These are phyloP conservation scores for Hippocampus guttulatus DNA, from an alignment of 2,113 vertebrate species.

Conservation along the genomic window DNA sequence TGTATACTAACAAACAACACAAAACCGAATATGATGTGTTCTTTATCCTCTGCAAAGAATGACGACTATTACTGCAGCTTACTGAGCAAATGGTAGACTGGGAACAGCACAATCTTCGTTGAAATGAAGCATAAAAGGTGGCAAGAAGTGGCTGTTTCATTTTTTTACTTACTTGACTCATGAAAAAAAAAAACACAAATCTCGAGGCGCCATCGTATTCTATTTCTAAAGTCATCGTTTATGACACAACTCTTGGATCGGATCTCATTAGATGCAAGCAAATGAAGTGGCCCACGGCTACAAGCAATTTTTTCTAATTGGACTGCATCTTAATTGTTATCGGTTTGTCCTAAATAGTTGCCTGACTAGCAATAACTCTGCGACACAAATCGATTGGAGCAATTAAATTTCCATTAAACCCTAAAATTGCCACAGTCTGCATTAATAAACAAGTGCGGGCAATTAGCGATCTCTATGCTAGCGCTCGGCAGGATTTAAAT, in stretches of 20 bases:
- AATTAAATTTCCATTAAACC: not conserved
- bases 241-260: not conserved
- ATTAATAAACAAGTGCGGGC: not conserved
- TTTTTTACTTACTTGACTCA: too few relatives aligned
- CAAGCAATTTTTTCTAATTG: not conserved
- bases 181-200: too few relatives aligned
- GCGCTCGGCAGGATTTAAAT: not conserved
- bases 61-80: too few relatives aligned
- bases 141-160: too few relatives aligned
- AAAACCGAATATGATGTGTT: too few relatives aligned
- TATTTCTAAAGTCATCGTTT: not conserved
- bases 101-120: too few relatives aligned
- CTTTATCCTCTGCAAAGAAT: too few relatives aligned
- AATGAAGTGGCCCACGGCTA: not conserved
- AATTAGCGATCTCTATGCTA: not conserved
- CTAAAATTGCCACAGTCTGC: not conserved
- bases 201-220: not conserved
- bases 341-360: not conserved
- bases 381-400: not conserved
- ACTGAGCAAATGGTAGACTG: too few relatives aligned
- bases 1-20: too few relatives aligned
- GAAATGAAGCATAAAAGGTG: too few relatives aligned
- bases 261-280: not conserved
- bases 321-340: not conserved
- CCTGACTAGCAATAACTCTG: not conserved